A percentile compares a stretch with the other conserved stretches of the same genome.
These are phyloP conservation scores for Polyommatus icarus DNA, from an alignment of 2,888 invertebrate genomes.

Conservation along the genomic window DNA sequence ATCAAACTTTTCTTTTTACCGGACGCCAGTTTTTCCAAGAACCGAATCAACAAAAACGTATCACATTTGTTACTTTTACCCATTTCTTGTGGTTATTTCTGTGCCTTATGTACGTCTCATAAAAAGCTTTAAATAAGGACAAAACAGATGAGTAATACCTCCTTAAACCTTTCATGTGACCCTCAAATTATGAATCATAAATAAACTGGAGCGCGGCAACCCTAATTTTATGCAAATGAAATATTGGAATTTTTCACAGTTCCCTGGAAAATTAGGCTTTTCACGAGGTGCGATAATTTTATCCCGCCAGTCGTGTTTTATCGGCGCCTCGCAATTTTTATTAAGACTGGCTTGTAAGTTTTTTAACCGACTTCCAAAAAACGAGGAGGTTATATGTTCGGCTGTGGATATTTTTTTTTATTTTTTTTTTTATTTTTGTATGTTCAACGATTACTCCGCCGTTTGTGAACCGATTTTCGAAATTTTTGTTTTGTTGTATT, in stretches of 20 bases:
- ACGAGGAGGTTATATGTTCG: too few relatives aligned
- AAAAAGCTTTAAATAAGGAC: neutral
- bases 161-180: neutral
- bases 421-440: too few relatives aligned
- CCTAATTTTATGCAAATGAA: conserved; percentile 4
- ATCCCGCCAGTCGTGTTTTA: neutral
- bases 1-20: neutral
- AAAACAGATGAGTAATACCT: neutral
- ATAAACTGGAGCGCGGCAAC: neutral
- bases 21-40: neutral
- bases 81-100: neutral
- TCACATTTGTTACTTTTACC: neutral
- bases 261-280: neutral
- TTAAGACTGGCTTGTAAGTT: neutral
- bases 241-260: neutral
- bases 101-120: neutral
- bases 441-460: too few relatives aligned
- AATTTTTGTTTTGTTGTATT: too few relatives aligned
- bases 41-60: neutral
- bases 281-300: neutral
- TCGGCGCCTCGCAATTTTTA: neutral
- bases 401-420: too few relatives aligned
- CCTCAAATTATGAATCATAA: neutral
- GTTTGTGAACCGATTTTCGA: too few relatives aligned
- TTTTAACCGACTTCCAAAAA: too few relatives aligned